Base-by-base conservation (phyloP, 35 echinoderm and acorn worm species). In the Patiria miniata region DNA sequence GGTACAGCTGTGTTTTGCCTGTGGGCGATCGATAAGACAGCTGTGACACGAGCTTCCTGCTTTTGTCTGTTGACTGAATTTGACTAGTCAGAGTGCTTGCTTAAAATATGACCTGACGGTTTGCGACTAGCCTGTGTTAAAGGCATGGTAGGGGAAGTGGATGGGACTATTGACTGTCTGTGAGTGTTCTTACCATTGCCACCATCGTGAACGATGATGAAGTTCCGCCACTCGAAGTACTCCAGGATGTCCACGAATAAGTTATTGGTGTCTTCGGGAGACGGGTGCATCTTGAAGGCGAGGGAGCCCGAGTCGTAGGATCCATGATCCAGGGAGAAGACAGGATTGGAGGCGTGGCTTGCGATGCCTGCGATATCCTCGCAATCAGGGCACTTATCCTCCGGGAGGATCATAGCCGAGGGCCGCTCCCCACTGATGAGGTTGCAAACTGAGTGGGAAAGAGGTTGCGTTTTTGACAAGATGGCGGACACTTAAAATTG, bases 201-300 rank as follows among this genome's bases (percentile, higher is more conserved):
- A 68, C 93, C 91, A 77, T 97, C 95, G 61, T 97, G 93, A 28
- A 97, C 50, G n/a, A 97, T 80, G n/a, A 93, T 90, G 79, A 97
- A 97, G 56, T 97, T 93, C 76, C 81, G 77, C 95, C 95, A 97
- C 17, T 68, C 83, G 51, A 93, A 97, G 58, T 97, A 97, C 14
- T 77, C 44, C 1, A 97, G 81, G 39, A 97, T 89, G 42, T 97
- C 95, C 12, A 97, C 93, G 76, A 87, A 90, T 50, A 97, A 93
- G 4, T 34, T 5, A 39, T 90, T 93, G 52, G 93, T 79, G 57
- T 97, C 95, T 23, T 93, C 91, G 28, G 95, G 91, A 0, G 95
- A 90, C 14, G 95, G 95, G 61, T 97, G 93, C 95, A 97, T 93
- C 79, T 93, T 93, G 68, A 97, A 97, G 42, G 95, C 95, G 6